Base-by-base conservation (phyloP, 2,113 vertebrate genomes). In the Lethenteron camtschaticum region DNA sequence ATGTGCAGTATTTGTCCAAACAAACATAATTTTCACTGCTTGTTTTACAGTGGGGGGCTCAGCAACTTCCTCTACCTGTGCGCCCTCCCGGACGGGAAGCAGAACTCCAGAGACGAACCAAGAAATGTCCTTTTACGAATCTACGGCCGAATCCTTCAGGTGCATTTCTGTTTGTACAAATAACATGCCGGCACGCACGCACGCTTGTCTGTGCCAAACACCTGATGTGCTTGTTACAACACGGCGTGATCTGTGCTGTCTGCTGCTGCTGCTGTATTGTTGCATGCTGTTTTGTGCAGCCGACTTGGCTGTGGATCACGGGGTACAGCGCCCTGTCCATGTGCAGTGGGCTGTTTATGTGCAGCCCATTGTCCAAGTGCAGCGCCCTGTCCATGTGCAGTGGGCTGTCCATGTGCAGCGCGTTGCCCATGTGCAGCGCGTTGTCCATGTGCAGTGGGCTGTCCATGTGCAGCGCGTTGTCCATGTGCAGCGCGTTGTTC, bases 51-150 rank as follows among this genome's bases (percentile, higher is more conserved):
- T 12, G 89, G 90, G 56, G 90, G 90, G 9, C 83, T 96, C 72
- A 95, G 89, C 74, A 95, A 94, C 76, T 83, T 90, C 68, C 83
- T 95, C 2, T 96, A 86, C 78, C 81, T 87, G 73, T 96, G 89
- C 71, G 74, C 80, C 68, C 80, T 95, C 70, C 84, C 86, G 0
- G 80, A 85, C 18, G 73, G 83, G 11, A 70, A 88, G 58, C 68
- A 68, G 2, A 77, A 75, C 4, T 69, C 78, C 1, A 82, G 77
- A 10, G 77, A 80, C 0, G 90, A 96, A 73, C 90, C 90, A 11
- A 83, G 77, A 3, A 79, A 83, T 74, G 87, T 95, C 63, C 81
- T 95, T 70, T 82, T 95, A 20, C 81, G 90, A 8, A 16, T 96
- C 69, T 96, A 94, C 1, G 89, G 89, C 8, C 87, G 85, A 76